A percentile compares a stretch with the other conserved stretches of the same genome.
Conservation (phyloP, 2,113 vertebrate genomes). For the Struthio camelus region DNA sequence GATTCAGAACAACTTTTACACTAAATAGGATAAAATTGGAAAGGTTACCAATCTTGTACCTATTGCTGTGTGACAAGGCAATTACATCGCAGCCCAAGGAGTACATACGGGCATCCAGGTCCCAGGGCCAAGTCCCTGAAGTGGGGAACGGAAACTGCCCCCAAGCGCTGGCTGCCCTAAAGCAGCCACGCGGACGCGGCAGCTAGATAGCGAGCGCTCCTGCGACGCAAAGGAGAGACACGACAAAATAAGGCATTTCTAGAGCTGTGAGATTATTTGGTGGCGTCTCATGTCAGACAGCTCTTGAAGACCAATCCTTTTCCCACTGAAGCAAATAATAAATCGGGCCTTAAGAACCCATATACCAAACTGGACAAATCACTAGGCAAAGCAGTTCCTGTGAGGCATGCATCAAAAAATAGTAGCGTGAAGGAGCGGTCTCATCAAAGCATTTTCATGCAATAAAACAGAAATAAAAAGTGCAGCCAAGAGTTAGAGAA, state of each 20-base stretch:
- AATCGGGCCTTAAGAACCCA: background rate
- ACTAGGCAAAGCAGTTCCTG: background rate
- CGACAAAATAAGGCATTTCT: rapidly evolving
- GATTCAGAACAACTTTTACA: background rate
- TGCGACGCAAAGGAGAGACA: background rate
- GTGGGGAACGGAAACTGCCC: rapidly evolving
- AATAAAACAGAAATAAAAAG: constrained; percentile 45
- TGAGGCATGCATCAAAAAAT: background rate
- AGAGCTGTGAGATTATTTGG: background rate
- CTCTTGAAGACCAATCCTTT: background rate
- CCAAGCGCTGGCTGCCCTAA: background rate
- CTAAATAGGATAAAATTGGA: background rate
- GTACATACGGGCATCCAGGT: background rate
- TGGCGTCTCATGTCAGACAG: background rate
- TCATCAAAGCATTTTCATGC: background rate
- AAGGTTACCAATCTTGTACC: background rate
- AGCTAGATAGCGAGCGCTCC: background rate
- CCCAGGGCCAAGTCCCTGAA: background rate
- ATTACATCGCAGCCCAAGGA: background rate
- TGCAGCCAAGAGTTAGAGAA: constrained; percentile 54
- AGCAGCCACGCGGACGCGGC: no score
- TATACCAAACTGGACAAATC: background rate
- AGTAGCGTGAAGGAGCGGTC: background rate
- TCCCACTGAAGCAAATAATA: background rate
- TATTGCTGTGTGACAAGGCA: background rate